Evolutionary conservation across 2,888 invertebrate species (phyloP).

Genomic region (Malacosoma neustria): DNA sequence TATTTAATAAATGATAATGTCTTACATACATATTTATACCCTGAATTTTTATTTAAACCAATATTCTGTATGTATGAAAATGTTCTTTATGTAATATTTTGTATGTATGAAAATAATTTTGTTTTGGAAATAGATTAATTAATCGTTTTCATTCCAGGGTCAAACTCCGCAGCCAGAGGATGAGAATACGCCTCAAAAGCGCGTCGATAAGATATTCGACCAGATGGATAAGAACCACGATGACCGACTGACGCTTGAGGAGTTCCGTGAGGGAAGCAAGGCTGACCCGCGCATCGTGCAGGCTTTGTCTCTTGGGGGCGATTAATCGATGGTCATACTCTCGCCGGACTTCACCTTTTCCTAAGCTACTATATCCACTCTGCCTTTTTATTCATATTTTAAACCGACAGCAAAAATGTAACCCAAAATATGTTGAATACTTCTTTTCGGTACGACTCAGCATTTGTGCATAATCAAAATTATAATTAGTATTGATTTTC

Average conservation of each 20-base stretch:
- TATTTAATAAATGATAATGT: too few relatives aligned
- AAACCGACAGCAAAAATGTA: too few relatives aligned
- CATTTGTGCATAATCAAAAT: too few relatives aligned
- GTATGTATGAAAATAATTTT: too few relatives aligned
- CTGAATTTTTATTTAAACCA: neutral
- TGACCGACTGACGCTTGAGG: conserved; percentile 95
- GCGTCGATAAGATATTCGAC: conserved; percentile 98
- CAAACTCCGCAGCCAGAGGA: conserved; percentile 92
- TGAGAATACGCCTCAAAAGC: conserved; percentile 94
- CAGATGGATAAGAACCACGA: conserved; percentile 99
- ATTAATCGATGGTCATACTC: conserved; percentile 76
- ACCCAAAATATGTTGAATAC: too few relatives aligned
- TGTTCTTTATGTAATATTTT: too few relatives aligned
- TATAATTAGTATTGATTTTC: too few relatives aligned
- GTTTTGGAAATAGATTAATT: too few relatives aligned
- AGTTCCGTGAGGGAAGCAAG: conserved; percentile 98
- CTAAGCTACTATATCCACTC: conserved; percentile 27
- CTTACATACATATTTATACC: too few relatives aligned
- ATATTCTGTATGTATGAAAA: neutral
- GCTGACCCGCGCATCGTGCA: conserved; percentile 98
- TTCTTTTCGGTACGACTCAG: too few relatives aligned
- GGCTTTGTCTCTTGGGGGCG: conserved; percentile 89
- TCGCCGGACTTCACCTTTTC: conserved; percentile 68
- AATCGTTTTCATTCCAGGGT: conserved; percentile 82
- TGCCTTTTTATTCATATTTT: too few relatives aligned